These are phyloP conservation scores for Albula goreensis DNA, from an alignment of 2,113 vertebrate genomes.

Conservation along the genomic window DNA sequence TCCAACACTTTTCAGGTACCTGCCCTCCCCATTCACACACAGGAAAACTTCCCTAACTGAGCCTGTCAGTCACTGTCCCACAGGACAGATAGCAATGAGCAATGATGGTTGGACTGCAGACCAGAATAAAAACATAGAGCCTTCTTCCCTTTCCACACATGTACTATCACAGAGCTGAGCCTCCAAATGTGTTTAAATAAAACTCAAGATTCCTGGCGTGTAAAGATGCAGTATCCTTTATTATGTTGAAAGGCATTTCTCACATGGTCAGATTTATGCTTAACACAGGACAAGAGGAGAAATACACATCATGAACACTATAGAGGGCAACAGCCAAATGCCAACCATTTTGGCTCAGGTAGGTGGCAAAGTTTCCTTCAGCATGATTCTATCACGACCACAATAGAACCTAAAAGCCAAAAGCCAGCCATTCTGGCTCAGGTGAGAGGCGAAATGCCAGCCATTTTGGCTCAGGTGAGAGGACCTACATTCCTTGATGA, in stretches of 20 bases:
- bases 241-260: slow-evolving; percentile 47
- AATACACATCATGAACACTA: slow-evolving; percentile 34
- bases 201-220: slow-evolving; percentile 57
- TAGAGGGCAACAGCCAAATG: not conserved
- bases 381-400: too few species aligned
- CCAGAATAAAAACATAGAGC: not conserved
- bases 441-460: too few species aligned
- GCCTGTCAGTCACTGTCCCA: not conserved
- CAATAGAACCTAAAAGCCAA: too few species aligned
- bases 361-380: too few species aligned
- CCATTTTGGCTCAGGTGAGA: too few species aligned
- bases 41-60: not conserved
- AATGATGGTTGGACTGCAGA: not conserved
- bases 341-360: too few species aligned
- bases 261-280: slow-evolving; percentile 45
- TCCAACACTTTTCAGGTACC: not conserved
- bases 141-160: not conserved
- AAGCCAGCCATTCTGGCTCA: too few species aligned
- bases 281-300: slow-evolving; percentile 25
- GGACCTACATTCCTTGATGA: too few species aligned
- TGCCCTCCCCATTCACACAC: too few species aligned
- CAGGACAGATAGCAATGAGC: not conserved
- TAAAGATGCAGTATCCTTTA: slow-evolving; percentile 59
- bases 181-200: slow-evolving; percentile 52
- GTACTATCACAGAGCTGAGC: not conserved